Evolutionary conservation across 1,140 invertebrate species (phyloP).

Genomic region (Neodiprion virginianus): DNA sequence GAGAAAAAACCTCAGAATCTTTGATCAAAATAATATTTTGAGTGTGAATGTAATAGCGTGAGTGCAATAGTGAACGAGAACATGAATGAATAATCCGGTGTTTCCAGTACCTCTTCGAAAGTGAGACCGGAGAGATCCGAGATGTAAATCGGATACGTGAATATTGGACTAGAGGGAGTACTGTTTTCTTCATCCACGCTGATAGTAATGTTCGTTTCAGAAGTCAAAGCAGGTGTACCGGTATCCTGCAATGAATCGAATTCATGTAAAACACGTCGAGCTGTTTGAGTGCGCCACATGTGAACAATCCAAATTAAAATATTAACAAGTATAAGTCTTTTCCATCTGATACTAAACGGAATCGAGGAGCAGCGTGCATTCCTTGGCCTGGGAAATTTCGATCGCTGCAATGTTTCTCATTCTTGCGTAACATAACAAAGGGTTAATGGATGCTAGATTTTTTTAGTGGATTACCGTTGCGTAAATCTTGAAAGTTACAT

Average conservation of each 20-base stretch:
- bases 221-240: conserved; percentile 8
- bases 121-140: conserved; percentile 15
- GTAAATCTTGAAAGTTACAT: conserved; percentile 25
- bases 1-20: background rate
- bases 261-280: background rate
- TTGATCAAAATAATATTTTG: background rate
- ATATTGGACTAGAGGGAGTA: conserved; percentile 5
- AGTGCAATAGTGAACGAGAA: no score
- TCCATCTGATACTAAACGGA: background rate
- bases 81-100: background rate
- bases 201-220: conserved; percentile 13
- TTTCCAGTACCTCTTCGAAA: conserved; percentile 12
- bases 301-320: background rate
- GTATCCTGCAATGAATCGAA: conserved; percentile 17
- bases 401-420: no score
- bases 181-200: conserved; percentile 19
- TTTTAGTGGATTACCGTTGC: conserved; percentile 21
- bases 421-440: no score
- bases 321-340: background rate
- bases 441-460: background rate
- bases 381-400: no score
- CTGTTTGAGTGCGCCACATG: background rate
- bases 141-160: conserved; percentile 21
- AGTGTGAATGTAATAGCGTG: no score
- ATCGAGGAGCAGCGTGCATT: no score